phyloP scores from a whole-genome alignment of 30 jellyfish, hydroid and myxozoan species.

The Chrysaora quinquecirrha region DNA sequence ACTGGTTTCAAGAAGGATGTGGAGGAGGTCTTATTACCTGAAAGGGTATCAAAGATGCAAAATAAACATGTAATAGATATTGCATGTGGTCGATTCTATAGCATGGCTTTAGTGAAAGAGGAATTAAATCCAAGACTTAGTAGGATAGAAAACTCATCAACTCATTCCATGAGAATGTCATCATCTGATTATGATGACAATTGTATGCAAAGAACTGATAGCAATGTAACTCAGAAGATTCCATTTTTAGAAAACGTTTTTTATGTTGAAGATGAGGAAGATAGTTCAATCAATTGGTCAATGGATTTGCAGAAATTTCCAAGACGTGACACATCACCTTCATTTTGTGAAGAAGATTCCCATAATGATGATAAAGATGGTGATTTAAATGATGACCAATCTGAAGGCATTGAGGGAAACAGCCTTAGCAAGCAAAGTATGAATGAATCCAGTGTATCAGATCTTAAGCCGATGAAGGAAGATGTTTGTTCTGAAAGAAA shows the following conservation, averaged over 20 bases:
- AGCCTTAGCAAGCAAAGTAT: neutral
- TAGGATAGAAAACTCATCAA: neutral
- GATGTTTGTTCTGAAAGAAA: neutral
- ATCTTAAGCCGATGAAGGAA: neutral
- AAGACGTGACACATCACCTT: slow-evolving; percentile 42
- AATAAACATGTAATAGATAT: slow-evolving; percentile 66
- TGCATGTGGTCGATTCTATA: slow-evolving; percentile 80
- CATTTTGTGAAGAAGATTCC: neutral
- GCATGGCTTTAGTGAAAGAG: slow-evolving; percentile 83
- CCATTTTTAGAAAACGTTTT: slow-evolving; percentile 73
- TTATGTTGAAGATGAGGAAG: slow-evolving; percentile 57
- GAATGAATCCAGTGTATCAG: neutral
- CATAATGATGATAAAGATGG: neutral
- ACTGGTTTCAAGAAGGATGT: slow-evolving; percentile 74
- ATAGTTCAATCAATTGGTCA: slow-evolving; percentile 42
- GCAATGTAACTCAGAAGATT: slow-evolving; percentile 54
- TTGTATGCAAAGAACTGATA: slow-evolving; percentile 42
- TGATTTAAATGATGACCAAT: neutral
- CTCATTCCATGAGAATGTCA: neutral
- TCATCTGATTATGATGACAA: slow-evolving; percentile 58
- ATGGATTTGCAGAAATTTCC: slow-evolving; percentile 51
- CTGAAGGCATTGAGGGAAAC: neutral
- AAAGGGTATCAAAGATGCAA: slow-evolving; percentile 41
- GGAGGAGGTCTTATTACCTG: slow-evolving; percentile 71
- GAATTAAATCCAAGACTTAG: slow-evolving; percentile 55